phyloP scores from a whole-genome alignment of 1,140 invertebrate species.

The Eupristina koningsbergeri region DNA sequence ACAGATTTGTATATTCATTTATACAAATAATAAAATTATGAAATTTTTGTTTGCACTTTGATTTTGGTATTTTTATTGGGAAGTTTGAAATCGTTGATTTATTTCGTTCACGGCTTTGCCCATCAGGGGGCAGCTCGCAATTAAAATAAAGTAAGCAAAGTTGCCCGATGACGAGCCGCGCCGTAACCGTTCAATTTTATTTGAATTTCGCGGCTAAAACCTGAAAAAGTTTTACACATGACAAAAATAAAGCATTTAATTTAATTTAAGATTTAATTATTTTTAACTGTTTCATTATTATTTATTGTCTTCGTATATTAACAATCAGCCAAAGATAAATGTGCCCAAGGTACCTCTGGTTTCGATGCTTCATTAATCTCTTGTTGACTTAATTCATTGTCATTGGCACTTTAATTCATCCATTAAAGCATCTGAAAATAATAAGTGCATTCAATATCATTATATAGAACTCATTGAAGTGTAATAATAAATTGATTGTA shows the following conservation, averaged over 20 bases:
- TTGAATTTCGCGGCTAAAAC: background rate
- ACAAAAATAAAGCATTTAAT: background rate
- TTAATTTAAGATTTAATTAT: background rate
- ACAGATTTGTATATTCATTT: background rate
- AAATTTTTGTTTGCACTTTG: background rate
- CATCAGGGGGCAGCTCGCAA: constrained; percentile 68
- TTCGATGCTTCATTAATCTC: background rate
- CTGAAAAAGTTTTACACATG: background rate
- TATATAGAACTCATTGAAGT: background rate
- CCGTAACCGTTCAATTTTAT: constrained; percentile 55
- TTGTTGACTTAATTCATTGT: background rate
- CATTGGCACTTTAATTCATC: background rate
- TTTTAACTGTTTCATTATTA: background rate
- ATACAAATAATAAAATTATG: background rate
- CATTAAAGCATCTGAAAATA: background rate
- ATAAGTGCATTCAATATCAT: background rate
- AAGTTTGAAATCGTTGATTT: constrained; percentile 33
- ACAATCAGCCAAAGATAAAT: background rate
- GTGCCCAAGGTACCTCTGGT: background rate
- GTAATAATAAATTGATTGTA: background rate
- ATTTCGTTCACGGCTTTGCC: constrained; percentile 60
- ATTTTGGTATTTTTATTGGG: background rate
- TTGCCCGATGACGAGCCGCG: constrained; percentile 67
- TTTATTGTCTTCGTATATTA: background rate
- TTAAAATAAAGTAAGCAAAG: constrained; percentile 59